Evolutionary conservation across 2,888 invertebrate species (phyloP).

Genomic region (Allolobophora icterica): DNA sequence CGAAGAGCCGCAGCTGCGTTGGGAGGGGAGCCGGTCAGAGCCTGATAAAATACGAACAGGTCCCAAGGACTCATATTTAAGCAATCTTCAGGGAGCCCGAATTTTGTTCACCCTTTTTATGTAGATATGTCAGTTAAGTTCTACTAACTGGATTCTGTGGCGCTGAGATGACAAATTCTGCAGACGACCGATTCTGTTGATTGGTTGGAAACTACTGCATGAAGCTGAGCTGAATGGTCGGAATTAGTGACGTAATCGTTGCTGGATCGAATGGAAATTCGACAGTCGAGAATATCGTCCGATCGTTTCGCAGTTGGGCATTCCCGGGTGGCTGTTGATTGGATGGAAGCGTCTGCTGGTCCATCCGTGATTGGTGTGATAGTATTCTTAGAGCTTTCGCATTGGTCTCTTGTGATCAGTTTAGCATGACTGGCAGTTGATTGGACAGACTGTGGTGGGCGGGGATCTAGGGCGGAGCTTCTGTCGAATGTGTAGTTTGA

Average conservation of each 20-base stretch:
- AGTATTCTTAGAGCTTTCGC: background rate
- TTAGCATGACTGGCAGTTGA: background rate
- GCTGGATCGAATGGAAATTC: background rate
- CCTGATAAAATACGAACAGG: too few species aligned
- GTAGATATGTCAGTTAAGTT: background rate
- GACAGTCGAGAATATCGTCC: background rate
- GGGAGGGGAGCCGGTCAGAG: too few species aligned
- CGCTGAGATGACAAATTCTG: slow-evolving; percentile 23
- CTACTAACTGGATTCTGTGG: slow-evolving; percentile 10
- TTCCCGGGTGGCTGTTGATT: background rate
- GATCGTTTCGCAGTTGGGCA: background rate
- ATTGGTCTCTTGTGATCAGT: background rate
- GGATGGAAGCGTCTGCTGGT: slow-evolving; percentile 22
- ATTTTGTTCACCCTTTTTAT: too few species aligned
- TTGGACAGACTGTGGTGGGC: background rate
- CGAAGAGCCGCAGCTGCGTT: too few species aligned
- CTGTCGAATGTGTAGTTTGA: background rate
- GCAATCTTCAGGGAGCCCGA: too few species aligned
- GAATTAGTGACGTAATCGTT: background rate
- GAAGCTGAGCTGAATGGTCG: background rate
- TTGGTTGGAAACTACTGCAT: background rate
- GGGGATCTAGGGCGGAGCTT: background rate
- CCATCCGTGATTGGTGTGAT: background rate
- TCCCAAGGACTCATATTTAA: too few species aligned
- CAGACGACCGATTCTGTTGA: slow-evolving; percentile 22